Evolutionary conservation across 2,797 vertebrate genomes (phyloP), one percentile per base, ranked within the genome.

Genomic region (Moxostoma hubbsi): DNA sequence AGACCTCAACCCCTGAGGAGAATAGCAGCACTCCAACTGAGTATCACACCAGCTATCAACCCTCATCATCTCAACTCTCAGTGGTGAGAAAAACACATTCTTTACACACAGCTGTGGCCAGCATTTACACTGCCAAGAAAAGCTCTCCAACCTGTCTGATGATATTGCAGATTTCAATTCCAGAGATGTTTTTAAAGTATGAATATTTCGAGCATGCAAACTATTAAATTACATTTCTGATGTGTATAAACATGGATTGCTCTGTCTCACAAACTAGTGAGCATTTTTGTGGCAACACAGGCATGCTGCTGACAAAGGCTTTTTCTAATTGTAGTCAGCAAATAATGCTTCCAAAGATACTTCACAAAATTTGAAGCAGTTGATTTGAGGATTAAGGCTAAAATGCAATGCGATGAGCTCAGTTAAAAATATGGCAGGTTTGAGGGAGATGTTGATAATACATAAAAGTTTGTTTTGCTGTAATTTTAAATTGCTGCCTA

Each of bases 41-140:
- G 83, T 55, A 63, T 73, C 85, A 86, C 77, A 85, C 81, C 84
- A 88, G 74, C 87, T 68, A 84, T 87, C 85, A 88, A 82, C 71
- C 79, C 36, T 70, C 67, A 87, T 86, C 83, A 87, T 88, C 77
- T 86, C 81, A 83, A 2, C 79, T 83, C 43, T 78, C 59, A 78
- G 59, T 70, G 58, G 36, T 9, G 24, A 78, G 57, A 70, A 78
- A 77, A 78, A 70, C 75, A 54, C 66, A 70, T 54, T 24, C 15
- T 76, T 58, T n/a, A 67, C 53, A 67, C 74, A 76, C 76, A 64
- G 67, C 67, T 79, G 76, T 1, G 2, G 49, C 49, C 58, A 78
- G 58, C 57, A 47, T 49, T 65, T 66, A 82, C 47, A 82, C 66
- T 36, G 4, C 36, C 36, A 36, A 36, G 49, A 36, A 76, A 47